Evolutionary conservation across 1,140 invertebrate genomes (phyloP), one percentile per base, ranked within the genome.

Genomic region (Hylyphantes graminicola): DNA sequence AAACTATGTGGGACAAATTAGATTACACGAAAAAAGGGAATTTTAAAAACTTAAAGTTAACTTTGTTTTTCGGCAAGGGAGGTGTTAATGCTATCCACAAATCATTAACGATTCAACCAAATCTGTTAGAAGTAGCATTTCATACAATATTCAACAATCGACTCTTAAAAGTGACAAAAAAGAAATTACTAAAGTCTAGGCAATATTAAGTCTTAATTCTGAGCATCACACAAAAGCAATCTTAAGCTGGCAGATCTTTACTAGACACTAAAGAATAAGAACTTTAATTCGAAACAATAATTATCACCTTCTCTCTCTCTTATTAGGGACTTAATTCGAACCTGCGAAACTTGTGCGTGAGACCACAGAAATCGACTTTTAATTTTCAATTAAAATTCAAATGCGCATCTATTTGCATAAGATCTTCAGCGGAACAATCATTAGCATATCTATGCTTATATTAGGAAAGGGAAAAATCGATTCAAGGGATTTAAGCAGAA

Each of bases 341-440:
- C n/a, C 57, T 59, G n/a, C n/a, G n/a, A 59, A n/a, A 13, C 12
- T n/a, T 13, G 12, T 59, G 12, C 12, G 57, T 59, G 57, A 35
- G 35, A 1, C 35, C 57, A 59, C 12, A n/a, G 57, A 59, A 59
- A 59, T 13, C 4, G 12, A 59, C n/a, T n/a, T 59, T 59, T 11
- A 7, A 12, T 67, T 67, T 67, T 67, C 64, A 48, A 67, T 67
- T 67, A 67, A 67, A 59, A 67, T 21, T 67, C 19, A 67, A 67
- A 67, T 21, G 64, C n/a, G 64, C 64, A 65, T 11, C 0, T 19
- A 11, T 21, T 67, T 67, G 48, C 35, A 67, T 67, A 48, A 67
- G 15, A 35, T 21, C 48, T 67, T 9, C 19, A 67, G 10, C 35
- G 21, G 9, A 21, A 10, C 19, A 19, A 9, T 35, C 12, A 11